A percentile compares a stretch with the other conserved stretches of the same genome.
These are phyloP conservation scores for Agrochola litura DNA, from an alignment of 2,888 invertebrate genomes.

Conservation along the genomic window DNA sequence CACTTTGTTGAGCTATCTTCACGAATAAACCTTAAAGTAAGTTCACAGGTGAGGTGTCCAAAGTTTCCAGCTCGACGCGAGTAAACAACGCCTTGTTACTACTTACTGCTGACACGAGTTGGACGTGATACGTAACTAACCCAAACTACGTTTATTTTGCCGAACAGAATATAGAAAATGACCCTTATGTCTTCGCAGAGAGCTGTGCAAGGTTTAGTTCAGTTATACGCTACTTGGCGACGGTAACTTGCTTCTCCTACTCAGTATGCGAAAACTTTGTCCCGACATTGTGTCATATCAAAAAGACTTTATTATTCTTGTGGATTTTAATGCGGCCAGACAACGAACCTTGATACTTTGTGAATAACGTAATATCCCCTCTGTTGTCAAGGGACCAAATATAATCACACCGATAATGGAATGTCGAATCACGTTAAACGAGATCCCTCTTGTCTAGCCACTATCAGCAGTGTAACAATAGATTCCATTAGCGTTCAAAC, in stretches of 20 bases:
- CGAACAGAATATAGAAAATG: constrained; percentile 60
- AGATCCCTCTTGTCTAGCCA: constrained; percentile 65
- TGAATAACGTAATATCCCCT: constrained; percentile 47
- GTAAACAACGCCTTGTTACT: constrained; percentile 78
- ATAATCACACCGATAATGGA: constrained; percentile 71
- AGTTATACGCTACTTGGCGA: constrained; percentile 47
- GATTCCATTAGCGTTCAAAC: constrained; percentile 76
- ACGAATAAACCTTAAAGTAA: constrained; percentile 66
- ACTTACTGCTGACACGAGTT: constrained; percentile 73
- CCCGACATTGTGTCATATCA: constrained; percentile 54
- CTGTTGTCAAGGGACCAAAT: constrained; percentile 59
- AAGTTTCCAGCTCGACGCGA: constrained; percentile 75
- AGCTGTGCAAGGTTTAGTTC: constrained; percentile 42
- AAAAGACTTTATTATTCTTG: constrained; percentile 53
- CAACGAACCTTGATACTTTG: constrained; percentile 43
- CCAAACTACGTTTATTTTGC: constrained; percentile 63
- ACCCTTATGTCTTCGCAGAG: constrained; percentile 61
- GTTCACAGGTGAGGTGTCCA: constrained; percentile 74
- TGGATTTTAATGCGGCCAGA: constrained; percentile 36
- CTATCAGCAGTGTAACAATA: constrained; percentile 73
- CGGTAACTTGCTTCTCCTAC: constrained; percentile 52
- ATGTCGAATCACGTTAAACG: constrained; percentile 69
- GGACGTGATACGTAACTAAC: constrained; percentile 69
- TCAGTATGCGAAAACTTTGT: constrained; percentile 73
- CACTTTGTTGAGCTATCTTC: constrained; percentile 38